A percentile compares a stretch with the other conserved stretches of the same genome.
Conservation (phyloP, 2,113 vertebrate species). For the Antechinus stuartii region DNA sequence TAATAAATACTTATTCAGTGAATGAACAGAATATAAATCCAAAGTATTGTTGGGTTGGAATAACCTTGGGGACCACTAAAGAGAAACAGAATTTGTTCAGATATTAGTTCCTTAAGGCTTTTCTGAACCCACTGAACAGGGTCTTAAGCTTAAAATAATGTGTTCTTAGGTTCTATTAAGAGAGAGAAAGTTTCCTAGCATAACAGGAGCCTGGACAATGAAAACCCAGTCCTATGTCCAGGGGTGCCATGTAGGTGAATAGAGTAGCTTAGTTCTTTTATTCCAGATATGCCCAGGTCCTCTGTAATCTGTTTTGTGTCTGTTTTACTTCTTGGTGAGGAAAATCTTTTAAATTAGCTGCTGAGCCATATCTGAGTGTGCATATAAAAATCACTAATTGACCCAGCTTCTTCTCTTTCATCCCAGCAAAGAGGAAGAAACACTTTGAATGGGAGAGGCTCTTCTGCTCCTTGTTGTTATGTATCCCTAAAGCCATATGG, state of each 20-base stretch:
- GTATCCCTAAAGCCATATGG: background rate
- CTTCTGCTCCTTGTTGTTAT: background rate
- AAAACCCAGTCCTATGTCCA: background rate
- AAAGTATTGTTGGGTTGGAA: background rate
- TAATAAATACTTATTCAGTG: background rate
- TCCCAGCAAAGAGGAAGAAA: background rate
- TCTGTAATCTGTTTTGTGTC: background rate
- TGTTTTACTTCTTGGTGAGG: background rate
- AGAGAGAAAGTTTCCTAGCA: background rate
- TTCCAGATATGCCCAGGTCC: background rate
- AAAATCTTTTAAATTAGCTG: background rate
- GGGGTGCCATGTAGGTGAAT: background rate
- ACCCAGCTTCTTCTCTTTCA: background rate
- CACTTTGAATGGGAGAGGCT: background rate
- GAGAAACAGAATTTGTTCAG: background rate
- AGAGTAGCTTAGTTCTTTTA: background rate
- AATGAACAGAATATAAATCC: background rate
- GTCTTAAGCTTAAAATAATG: background rate
- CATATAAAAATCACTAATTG: background rate
- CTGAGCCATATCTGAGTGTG: background rate
- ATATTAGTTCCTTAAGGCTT: background rate
- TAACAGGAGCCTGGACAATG: background rate
- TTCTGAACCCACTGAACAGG: background rate
- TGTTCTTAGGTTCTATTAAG: background rate
- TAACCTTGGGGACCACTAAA: background rate